Conservation (phyloP, 92 coral and sea anemone species). For the Phenganax subtilis region DNA sequence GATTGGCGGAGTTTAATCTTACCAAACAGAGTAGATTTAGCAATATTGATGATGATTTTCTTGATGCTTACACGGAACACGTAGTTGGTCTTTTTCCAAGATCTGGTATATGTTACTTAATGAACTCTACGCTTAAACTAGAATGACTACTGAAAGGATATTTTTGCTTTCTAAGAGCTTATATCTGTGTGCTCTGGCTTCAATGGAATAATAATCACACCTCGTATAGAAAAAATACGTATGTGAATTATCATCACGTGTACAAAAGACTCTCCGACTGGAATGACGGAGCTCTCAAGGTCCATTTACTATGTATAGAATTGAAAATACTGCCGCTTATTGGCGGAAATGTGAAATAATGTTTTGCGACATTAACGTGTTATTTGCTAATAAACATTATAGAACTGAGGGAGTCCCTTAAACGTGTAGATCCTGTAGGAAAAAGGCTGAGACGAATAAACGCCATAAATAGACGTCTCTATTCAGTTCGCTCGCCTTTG, state of each 20-base stretch:
- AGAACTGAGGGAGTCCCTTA: constrained; percentile 43
- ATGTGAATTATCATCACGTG: too few relatives aligned
- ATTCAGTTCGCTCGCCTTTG: constrained; percentile 48
- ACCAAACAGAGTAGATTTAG: constrained; percentile 40
- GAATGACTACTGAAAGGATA: too few relatives aligned
- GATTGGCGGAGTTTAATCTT: neutral
- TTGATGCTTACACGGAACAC: constrained; percentile 46
- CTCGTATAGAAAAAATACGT: too few relatives aligned
- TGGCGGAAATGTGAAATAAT: neutral
- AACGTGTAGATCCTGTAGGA: constrained; percentile 52
- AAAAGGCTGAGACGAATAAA: constrained; percentile 44
- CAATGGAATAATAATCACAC: neutral
- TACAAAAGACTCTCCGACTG: too few relatives aligned
- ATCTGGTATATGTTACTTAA: constrained; percentile 40
- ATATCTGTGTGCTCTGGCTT: neutral
- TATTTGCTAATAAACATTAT: neutral
- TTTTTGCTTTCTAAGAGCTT: too few relatives aligned
- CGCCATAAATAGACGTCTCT: constrained; percentile 44
- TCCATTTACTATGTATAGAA: too few relatives aligned
- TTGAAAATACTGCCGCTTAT: too few relatives aligned
- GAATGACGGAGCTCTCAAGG: too few relatives aligned
- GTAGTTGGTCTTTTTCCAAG: constrained; percentile 47
- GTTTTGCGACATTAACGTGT: neutral
- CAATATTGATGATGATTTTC: constrained; percentile 44
- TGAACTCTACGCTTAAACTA: neutral